Evolutionary conservation across 2,113 vertebrate genomes (phyloP), one percentile per base, ranked within the genome.

Genomic region (Pipra filicauda): DNA sequence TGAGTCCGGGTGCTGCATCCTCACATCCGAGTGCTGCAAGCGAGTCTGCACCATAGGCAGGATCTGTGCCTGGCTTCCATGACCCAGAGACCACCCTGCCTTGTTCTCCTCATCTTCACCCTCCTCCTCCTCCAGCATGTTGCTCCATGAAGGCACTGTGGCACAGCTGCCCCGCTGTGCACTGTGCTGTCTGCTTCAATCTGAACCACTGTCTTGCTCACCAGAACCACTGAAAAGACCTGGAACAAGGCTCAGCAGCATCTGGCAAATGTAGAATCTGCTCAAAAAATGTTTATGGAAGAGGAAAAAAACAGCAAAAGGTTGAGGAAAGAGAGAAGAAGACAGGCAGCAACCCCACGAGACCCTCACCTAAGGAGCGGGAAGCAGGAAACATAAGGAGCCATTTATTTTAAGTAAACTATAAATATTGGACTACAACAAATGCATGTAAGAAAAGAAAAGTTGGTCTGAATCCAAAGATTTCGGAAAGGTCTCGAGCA

Each of bases 361-460:
- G 95, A 95, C 82, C 46, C 75, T 91, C 70, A 86, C 80, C 79
- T 93, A 12, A 11, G 92, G 82, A 97, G 91, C 33, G 28, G 89
- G 92, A 96, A 96, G 91, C 9, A 20, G 81, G 91, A 92, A 96
- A 94, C 94, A 97, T 96, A 95, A 97, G 94, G 97, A 97, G 94
- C 55, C 76, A 83, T 96, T 97, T 97, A 97, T 97, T 97, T 96
- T 85, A 96, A 96, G 91, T 95, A 95, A 97, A 97, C 94, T 96
- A 91, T 96, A 96, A 97, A 94, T 96, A 97, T 95, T 5, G 4
- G 90, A 69, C 95, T 96, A 90, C 90, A 96, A 93, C 65, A 94
- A 95, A 94, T 3, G 31, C 79, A 96, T 91, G 93, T 82, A 95
- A 96, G 91, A 88, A 77, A 95, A 90, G 88, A 94, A 88, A 91